Conservation (phyloP, 2,113 vertebrate species). For the Scartelaos histophorus region DNA sequence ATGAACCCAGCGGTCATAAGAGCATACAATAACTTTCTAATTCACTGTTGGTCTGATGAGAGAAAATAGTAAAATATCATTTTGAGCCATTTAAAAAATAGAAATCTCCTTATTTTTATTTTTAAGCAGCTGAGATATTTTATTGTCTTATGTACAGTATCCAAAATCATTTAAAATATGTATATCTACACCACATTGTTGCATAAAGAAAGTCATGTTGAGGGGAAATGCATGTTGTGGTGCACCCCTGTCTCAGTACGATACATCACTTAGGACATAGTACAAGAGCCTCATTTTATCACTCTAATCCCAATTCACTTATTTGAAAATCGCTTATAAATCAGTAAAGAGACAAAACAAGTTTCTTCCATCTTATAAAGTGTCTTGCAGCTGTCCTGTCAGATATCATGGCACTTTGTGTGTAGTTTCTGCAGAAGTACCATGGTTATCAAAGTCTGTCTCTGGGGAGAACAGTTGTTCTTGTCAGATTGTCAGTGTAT, state of each 20-base stretch:
- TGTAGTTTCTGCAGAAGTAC: constrained; percentile 39
- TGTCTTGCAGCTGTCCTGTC: constrained; percentile 59
- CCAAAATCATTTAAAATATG: no score
- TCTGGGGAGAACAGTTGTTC: constrained; percentile 48
- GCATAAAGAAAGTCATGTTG: neutral
- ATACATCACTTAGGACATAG: constrained; percentile 12
- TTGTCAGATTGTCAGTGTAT: constrained; percentile 56
- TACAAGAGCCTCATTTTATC: constrained; percentile 29
- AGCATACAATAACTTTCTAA: constrained; percentile 24
- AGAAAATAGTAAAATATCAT: neutral
- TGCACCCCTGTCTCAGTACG: constrained; percentile 16
- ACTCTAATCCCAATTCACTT: constrained; percentile 13
- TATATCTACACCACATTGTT: no score
- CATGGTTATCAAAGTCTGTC: constrained; percentile 65
- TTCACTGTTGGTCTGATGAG: constrained; percentile 20
- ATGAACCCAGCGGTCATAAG: constrained; percentile 18
- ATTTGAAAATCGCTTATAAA: constrained; percentile 43
- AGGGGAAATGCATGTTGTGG: constrained; percentile 1
- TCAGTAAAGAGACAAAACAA: constrained; percentile 63
- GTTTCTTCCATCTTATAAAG: constrained; percentile 50
- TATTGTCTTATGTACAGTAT: no score
- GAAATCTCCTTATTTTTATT: no score
- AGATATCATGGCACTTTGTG: constrained; percentile 47
- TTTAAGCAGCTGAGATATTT: no score
- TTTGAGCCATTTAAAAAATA: no score